A percentile compares a stretch with the other conserved stretches of the same genome.
These are phyloP conservation scores for Ctenopoma kingsleyae DNA, from an alignment of 2,797 vertebrate species.

Conservation along the genomic window DNA sequence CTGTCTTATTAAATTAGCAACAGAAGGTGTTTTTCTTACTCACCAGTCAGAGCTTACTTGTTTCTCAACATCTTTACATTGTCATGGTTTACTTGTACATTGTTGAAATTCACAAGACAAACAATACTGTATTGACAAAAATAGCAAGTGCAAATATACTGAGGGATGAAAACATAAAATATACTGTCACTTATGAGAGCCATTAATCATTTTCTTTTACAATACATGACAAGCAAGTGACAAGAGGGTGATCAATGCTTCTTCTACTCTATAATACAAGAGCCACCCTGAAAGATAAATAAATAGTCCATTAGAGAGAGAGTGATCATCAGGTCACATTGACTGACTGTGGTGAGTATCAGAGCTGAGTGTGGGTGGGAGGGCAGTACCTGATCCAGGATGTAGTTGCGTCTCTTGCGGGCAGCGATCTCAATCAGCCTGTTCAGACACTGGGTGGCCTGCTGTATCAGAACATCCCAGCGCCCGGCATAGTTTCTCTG, in stretches of 20 bases:
- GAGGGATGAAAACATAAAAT: slow-evolving; percentile 79
- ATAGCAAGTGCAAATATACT: slow-evolving; percentile 79
- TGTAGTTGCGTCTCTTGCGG: slow-evolving; percentile 96
- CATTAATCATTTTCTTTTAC: slow-evolving; percentile 75
- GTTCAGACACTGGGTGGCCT: slow-evolving; percentile 96
- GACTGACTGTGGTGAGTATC: slow-evolving; percentile 75
- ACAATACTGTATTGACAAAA: slow-evolving; percentile 81
- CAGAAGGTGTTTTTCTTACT: slow-evolving; percentile 89
- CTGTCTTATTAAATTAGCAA: slow-evolving; percentile 86
- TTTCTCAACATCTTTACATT: slow-evolving; percentile 91
- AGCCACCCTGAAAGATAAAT: slow-evolving; percentile 86
- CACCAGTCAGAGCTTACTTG: slow-evolving; percentile 90
- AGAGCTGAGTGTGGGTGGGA: slow-evolving; percentile 48
- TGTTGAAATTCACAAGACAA: slow-evolving; percentile 85
- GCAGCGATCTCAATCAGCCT: slow-evolving; percentile 94
- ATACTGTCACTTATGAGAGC: slow-evolving; percentile 79
- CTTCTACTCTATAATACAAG: slow-evolving; percentile 85
- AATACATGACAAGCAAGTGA: slow-evolving; percentile 80
- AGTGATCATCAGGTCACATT: slow-evolving; percentile 80
- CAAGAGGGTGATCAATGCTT: slow-evolving; percentile 79
- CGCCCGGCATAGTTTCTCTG: slow-evolving; percentile 94
- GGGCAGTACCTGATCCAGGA: slow-evolving; percentile 92
- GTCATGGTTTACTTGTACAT: slow-evolving; percentile 89
- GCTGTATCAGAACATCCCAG: slow-evolving; percentile 95
- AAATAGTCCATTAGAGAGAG: slow-evolving; percentile 85